Evolutionary conservation across 2,888 invertebrate species (phyloP).

Genomic region (Boloria selene): DNA sequence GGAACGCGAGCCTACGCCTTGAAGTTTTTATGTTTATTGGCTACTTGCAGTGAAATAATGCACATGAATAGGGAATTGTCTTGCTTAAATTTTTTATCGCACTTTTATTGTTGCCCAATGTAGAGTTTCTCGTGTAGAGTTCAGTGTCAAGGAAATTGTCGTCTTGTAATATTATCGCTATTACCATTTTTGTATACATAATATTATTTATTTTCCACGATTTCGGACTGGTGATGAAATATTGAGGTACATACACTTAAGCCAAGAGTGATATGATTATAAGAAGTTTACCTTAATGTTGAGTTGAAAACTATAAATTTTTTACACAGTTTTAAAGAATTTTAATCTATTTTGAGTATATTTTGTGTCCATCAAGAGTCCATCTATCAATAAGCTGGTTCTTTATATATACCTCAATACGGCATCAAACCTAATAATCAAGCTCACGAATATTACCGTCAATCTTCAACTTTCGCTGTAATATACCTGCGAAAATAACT

Average conservation of each 20-base stretch:
- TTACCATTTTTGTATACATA: slow-evolving; percentile 9
- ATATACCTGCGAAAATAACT: too few relatives aligned
- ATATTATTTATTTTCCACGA: not conserved
- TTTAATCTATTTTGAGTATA: too few relatives aligned
- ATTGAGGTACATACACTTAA: too few relatives aligned
- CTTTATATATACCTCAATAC: too few relatives aligned
- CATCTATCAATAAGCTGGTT: too few relatives aligned
- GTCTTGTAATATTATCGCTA: slow-evolving; percentile 6
- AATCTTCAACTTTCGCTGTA: not conserved
- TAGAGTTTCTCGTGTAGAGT: slow-evolving; percentile 2
- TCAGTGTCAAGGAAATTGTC: slow-evolving; percentile 20
- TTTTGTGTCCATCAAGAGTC: too few relatives aligned
- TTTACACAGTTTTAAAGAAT: too few relatives aligned
- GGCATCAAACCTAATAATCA: too few relatives aligned
- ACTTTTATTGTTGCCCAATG: slow-evolving; percentile 13
- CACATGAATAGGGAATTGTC: slow-evolving; percentile 27
- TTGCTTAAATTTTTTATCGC: slow-evolving; percentile 21
- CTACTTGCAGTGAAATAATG: slow-evolving; percentile 28
- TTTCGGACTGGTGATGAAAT: not conserved
- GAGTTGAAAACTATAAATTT: too few relatives aligned
- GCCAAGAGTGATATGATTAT: too few relatives aligned
- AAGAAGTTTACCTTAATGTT: too few relatives aligned
- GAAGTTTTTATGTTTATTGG: slow-evolving; percentile 33
- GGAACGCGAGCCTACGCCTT: slow-evolving; percentile 39
- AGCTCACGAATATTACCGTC: too few relatives aligned